Evolutionary conservation across 2,888 invertebrate genomes (phyloP), one percentile per base, ranked within the genome.

Genomic region (Camponotus fellah): DNA sequence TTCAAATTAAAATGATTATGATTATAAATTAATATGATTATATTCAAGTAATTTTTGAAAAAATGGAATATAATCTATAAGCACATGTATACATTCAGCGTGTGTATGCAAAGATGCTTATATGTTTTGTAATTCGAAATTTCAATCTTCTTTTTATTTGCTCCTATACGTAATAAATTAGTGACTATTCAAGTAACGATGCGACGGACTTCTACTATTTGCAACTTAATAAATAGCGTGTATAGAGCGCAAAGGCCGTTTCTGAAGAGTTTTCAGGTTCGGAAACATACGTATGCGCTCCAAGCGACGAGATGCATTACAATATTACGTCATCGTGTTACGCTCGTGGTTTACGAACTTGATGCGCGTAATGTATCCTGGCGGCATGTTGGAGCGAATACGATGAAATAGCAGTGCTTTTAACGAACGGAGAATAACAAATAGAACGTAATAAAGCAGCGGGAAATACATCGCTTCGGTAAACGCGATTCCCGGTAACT

Each of bases 381-480:
- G 17, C 46, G 71, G 64, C 68, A 40, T 77, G 56, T 66, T 34
- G 43, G 58, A 21, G 58, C 34, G 71, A 32, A 34, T 21, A 53
- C 76, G 58, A n/a, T 79, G 79, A 79, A 71, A 79, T 71, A 79
- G 71, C 72, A 53, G 72, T 80, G 79, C 79, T 71, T 71, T 71
- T 80, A 80, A 72, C 72, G 58, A 71, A 58, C 58, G 72, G 37
- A 10, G 72, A 80, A 80, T 71, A 80, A 80, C 72, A 71, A 79
- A 79, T 79, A 71, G 60, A 60, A 37, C 17, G 46, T 71, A 71
- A 71, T 71, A 79, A 79, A 79, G 46, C 71, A 79, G 46, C 79
- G 56, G 43, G n/a, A 40, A 46, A 58, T 71, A 21, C 46, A 79
- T 79, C 26, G 71, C 17, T 34, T 17, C 58, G 40, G 14, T 53